A percentile compares a stretch with the other conserved stretches of the same genome.
Evolutionary conservation across 2,113 vertebrate species (phyloP).

Genomic region (Epinephelus moara): DNA sequence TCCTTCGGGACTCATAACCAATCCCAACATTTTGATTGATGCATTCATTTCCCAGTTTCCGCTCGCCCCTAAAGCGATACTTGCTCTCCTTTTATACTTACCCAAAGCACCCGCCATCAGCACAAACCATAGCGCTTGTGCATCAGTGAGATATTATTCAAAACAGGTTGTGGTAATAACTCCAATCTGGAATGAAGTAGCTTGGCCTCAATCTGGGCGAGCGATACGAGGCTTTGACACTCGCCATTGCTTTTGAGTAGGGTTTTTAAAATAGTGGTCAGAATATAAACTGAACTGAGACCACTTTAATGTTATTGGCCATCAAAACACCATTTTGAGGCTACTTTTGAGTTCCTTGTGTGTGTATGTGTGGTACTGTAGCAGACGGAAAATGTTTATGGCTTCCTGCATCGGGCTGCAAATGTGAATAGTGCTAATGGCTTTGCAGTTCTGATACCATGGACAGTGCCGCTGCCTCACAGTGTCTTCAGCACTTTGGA

Average conservation of each 20-base stretch:
- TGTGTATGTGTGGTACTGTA: constrained; percentile 8
- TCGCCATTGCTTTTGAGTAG: constrained; percentile 34
- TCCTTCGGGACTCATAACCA: constrained; percentile 71
- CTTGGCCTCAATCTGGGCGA: constrained; percentile 25
- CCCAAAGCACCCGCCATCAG: constrained; percentile 59
- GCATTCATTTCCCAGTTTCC: constrained; percentile 63
- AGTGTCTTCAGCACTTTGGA: constrained; percentile 35
- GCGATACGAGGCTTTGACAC: constrained; percentile 26
- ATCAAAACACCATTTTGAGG: constrained; percentile 23
- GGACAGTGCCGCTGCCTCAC: constrained; percentile 11
- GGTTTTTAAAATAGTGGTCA: constrained; percentile 27
- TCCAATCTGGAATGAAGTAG: constrained; percentile 39
- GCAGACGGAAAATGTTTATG: constrained; percentile 37
- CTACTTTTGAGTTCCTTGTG: constrained; percentile 17
- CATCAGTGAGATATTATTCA: constrained; percentile 68
- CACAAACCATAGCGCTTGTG: constrained; percentile 55
- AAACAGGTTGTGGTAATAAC: constrained; percentile 64
- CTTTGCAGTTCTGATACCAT: constrained; percentile 30
- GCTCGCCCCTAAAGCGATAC: constrained; percentile 63
- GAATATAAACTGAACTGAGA: constrained; percentile 23
- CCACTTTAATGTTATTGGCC: constrained; percentile 29
- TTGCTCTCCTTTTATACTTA: constrained; percentile 57
- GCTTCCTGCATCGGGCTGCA: constrained; percentile 19
- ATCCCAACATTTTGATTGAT: constrained; percentile 73
- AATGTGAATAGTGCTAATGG: constrained; percentile 45